Conservation (phyloP, 2,113 vertebrate genomes). For the Globicephala melas region DNA sequence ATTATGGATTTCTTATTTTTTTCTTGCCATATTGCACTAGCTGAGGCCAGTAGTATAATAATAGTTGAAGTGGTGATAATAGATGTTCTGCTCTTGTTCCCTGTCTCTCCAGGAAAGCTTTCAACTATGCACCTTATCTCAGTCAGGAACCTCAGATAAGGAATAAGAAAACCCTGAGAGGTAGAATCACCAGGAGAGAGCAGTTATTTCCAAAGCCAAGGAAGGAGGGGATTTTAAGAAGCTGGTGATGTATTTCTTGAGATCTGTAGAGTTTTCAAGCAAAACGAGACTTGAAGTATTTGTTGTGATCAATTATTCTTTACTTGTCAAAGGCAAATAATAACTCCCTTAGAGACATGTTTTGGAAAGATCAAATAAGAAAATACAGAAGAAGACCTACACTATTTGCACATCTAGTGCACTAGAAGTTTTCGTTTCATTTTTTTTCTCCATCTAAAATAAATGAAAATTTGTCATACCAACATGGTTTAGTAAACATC, state of each 20-base stretch:
- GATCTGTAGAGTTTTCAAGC: neutral
- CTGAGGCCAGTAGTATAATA: neutral
- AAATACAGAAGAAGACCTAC: neutral
- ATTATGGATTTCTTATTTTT: neutral
- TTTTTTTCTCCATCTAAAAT: neutral
- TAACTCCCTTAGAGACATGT: neutral
- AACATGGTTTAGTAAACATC: neutral
- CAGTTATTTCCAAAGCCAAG: neutral
- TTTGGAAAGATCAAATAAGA: neutral
- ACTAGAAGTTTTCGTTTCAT: neutral
- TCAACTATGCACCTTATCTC: neutral
- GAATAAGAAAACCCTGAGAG: neutral
- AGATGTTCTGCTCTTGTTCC: neutral
- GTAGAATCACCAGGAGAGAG: neutral
- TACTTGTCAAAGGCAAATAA: neutral
- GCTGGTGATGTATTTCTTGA: neutral
- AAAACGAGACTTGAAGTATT: neutral
- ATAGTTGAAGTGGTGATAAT: neutral
- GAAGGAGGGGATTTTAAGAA: neutral
- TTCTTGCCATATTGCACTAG: neutral
- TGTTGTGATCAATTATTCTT: neutral
- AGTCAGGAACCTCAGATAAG: neutral
- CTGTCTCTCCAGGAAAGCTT: neutral
- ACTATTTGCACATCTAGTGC: neutral
- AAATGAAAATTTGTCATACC: neutral